Evolutionary conservation across 2,888 invertebrate species (phyloP).

Genomic region (Dasypolia templi): DNA sequence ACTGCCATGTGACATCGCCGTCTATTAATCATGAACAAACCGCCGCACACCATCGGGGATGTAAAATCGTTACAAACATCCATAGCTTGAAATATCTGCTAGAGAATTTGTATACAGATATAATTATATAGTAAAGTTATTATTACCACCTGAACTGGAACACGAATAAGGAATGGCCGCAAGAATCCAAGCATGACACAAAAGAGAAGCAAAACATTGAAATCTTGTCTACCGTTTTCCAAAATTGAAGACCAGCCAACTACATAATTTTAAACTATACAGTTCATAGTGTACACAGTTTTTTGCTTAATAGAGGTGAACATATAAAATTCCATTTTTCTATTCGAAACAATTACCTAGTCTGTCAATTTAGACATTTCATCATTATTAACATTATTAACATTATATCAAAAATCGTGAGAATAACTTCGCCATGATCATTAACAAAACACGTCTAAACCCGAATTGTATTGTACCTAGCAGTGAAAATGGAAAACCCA

Average conservation of each 20-base stretch:
- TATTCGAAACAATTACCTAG: conserved; percentile 5
- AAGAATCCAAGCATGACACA: not conserved
- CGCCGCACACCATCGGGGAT: conserved; percentile 75
- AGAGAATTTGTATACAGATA: too few species aligned
- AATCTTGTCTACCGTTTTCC: not conserved
- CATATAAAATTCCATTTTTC: not conserved
- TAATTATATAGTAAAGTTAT: too few species aligned
- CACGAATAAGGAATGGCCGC: not conserved
- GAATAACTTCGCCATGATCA: conserved; percentile 80
- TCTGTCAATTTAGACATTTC: conserved; percentile 37
- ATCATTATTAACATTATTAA: conserved; percentile 43
- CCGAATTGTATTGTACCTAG: conserved; percentile 81
- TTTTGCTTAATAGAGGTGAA: not conserved
- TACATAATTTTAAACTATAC: not conserved
- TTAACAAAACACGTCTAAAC: conserved; percentile 81
- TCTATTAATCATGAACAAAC: conserved; percentile 85
- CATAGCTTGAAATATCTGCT: conserved; percentile 55
- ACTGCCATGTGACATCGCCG: conserved; percentile 80
- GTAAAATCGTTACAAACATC: conserved; percentile 64
- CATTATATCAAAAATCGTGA: conserved; percentile 71
- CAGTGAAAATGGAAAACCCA: conserved; percentile 88
- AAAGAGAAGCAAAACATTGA: not conserved
- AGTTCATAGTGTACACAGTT: not conserved
- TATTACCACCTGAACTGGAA: conserved; percentile 18
- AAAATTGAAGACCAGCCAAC: not conserved